Conservation (phyloP, 2,888 invertebrate species). For the Eretmocerus hayati region DNA sequence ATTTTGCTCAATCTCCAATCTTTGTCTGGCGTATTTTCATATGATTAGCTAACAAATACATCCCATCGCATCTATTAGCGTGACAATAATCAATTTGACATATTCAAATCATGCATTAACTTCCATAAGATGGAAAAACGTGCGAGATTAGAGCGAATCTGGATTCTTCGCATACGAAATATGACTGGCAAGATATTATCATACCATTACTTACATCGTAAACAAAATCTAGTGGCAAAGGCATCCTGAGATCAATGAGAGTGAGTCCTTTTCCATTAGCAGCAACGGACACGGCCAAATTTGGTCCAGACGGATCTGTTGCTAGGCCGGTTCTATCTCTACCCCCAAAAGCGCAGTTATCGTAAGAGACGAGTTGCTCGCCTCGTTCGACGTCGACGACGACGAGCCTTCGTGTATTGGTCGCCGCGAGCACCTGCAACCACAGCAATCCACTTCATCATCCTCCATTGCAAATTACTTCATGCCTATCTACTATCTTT, state of each 20-base stretch:
- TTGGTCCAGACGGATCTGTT: slow-evolving; percentile 46
- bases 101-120: too few relatives aligned
- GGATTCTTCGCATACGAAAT: too few relatives aligned
- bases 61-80: too few relatives aligned
- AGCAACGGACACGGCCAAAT: slow-evolving; percentile 48
- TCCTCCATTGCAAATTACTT: too few relatives aligned
- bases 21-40: too few relatives aligned
- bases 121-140: too few relatives aligned
- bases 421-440: slow-evolving; percentile 46
- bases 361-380: slow-evolving; percentile 47
- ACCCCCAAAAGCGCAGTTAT: slow-evolving; percentile 48
- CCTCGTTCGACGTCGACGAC: slow-evolving; percentile 50
- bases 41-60: too few relatives aligned
- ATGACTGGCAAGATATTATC: too few relatives aligned
- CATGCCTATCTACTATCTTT: too few relatives aligned
- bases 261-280: slow-evolving; percentile 49
- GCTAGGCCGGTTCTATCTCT: slow-evolving; percentile 47
- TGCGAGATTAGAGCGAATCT: too few relatives aligned
- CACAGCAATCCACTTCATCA: neutral
- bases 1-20: too few relatives aligned
- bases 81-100: too few relatives aligned
- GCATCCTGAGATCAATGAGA: slow-evolving; percentile 48
- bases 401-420: slow-evolving; percentile 46
- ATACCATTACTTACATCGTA: slow-evolving; percentile 48
- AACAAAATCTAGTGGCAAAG: slow-evolving; percentile 48